Evolutionary conservation across 2,113 vertebrate genomes (phyloP).

Genomic region (Myotis lucifugus): DNA sequence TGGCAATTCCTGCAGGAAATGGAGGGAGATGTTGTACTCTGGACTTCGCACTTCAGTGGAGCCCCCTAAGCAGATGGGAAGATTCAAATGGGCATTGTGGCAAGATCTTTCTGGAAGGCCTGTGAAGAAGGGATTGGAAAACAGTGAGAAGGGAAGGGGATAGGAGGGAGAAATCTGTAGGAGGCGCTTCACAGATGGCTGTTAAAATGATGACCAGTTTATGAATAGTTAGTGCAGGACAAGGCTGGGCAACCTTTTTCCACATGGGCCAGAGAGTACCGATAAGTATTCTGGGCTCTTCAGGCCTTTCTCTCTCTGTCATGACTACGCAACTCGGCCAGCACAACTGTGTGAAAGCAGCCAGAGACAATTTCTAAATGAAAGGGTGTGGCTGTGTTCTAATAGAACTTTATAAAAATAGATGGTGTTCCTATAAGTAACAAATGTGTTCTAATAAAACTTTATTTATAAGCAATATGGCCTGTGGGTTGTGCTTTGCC

Average conservation of each 20-base stretch:
- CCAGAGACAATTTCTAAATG: background rate
- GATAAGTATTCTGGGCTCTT: background rate
- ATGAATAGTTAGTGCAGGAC: background rate
- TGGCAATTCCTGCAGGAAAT: background rate
- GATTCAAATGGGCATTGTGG: background rate
- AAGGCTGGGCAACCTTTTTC: background rate
- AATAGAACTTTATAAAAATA: conserved; percentile 25
- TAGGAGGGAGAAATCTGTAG: background rate
- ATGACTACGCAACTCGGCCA: background rate
- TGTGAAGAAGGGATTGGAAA: background rate
- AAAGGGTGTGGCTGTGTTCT: background rate
- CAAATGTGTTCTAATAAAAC: background rate
- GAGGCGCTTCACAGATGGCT: background rate
- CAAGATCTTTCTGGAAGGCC: background rate
- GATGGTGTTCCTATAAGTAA: background rate
- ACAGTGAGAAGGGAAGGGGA: background rate
- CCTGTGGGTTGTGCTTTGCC: background rate
- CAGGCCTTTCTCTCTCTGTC: background rate
- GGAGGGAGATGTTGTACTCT: background rate
- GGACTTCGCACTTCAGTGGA: background rate
- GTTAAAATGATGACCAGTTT: background rate
- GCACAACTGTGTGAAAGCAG: background rate
- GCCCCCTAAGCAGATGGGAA: background rate
- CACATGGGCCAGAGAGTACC: background rate
- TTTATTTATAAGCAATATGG: background rate